These are phyloP conservation scores for Spatulosminthurus flaviceps DNA, from an alignment of 2,888 invertebrate genomes.

Conservation along the genomic window DNA sequence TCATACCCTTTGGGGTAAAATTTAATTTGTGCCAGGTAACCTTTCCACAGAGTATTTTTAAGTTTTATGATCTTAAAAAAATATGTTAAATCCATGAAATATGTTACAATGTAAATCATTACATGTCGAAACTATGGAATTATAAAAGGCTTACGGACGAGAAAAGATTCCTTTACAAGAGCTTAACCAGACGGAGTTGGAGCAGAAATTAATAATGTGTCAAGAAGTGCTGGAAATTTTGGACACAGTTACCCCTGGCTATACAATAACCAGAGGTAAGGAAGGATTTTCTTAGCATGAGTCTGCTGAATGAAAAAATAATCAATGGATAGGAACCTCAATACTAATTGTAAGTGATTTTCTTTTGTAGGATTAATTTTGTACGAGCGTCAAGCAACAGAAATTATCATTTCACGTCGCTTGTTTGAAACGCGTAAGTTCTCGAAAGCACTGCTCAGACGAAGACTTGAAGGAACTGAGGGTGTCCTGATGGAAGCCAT, in stretches of 20 bases:
- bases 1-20: constrained; percentile 58
- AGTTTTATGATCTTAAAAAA: neutral
- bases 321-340: no score
- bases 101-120: no score
- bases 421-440: constrained; percentile 56
- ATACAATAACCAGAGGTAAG: constrained; percentile 56
- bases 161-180: constrained; percentile 51
- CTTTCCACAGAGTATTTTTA: neutral
- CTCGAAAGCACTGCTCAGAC: constrained; percentile 54
- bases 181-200: constrained; percentile 51
- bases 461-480: constrained; percentile 52
- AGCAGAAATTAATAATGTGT: constrained; percentile 57
- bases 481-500: constrained; percentile 57
- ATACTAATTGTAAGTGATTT: neutral
- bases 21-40: constrained; percentile 60
- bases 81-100: no score
- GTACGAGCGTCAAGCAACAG: constrained; percentile 60
- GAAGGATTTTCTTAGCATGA: neutral
- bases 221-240: constrained; percentile 57
- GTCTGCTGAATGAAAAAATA: no score
- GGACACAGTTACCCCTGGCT: constrained; percentile 57
- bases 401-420: constrained; percentile 51
- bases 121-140: no score
- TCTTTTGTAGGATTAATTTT: constrained; percentile 48
- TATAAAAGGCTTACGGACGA: constrained; percentile 56